Evolutionary conservation across 2,113 vertebrate genomes (phyloP).

Genomic region (Scolopax mira): DNA sequence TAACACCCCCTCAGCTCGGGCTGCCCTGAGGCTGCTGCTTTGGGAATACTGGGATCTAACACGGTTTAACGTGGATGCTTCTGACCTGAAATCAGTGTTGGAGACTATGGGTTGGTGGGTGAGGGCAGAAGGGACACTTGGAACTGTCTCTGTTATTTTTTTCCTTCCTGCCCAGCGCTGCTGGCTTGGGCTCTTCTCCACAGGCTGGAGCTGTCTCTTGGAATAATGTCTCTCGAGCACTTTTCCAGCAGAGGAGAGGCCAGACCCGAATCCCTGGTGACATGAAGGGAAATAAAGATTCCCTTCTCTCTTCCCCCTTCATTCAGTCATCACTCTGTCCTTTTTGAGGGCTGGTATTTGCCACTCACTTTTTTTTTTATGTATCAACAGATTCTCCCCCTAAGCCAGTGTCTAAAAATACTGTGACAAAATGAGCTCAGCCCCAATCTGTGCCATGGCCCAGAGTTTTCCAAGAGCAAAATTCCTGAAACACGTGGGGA

Average conservation of each 20-base stretch:
- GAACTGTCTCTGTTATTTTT: fast-evolving
- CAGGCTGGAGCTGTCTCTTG: not conserved
- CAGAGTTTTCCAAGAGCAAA: not conserved
- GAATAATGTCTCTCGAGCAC: not conserved
- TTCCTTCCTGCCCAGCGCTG: not conserved
- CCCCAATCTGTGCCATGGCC: not conserved
- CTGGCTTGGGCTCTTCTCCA: not conserved
- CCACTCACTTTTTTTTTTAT: not conserved
- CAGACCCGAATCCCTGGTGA: not conserved
- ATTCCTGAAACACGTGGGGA: not conserved
- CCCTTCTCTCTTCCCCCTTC: not conserved
- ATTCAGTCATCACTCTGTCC: not conserved
- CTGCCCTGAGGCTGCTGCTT: not conserved
- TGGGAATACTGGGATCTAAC: not conserved
- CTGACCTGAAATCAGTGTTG: not conserved
- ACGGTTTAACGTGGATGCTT: fast-evolving
- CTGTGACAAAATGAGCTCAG: not conserved
- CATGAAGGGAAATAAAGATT: not conserved
- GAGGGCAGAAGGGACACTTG: not conserved
- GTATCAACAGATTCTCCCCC: not conserved
- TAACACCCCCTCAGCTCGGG: not conserved
- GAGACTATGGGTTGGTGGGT: not conserved
- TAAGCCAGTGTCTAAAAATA: slow-evolving; percentile 14
- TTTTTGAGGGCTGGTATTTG: not conserved
- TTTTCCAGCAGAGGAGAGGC: not conserved